Evolutionary conservation across 2,888 invertebrate genomes (phyloP).

Genomic region (Coelinius sp.): DNA sequence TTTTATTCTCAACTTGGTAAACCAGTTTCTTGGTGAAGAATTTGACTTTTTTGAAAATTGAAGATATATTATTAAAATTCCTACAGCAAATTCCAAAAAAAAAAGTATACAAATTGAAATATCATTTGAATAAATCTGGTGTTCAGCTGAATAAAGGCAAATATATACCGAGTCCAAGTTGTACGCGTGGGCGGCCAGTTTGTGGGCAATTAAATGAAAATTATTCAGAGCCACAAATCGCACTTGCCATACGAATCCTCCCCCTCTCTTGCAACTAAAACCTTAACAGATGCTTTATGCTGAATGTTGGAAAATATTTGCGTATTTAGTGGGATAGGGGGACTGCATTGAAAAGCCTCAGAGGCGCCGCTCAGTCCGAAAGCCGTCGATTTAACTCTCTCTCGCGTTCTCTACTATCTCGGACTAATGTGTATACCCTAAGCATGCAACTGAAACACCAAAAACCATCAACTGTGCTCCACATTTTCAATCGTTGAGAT

Average conservation of each 20-base stretch:
- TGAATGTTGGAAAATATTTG: background rate
- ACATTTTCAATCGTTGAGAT: conserved; percentile 14
- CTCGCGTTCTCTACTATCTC: background rate
- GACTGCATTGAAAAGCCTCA: background rate
- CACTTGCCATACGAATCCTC: background rate
- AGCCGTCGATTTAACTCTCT: background rate
- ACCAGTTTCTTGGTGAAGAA: too few species aligned
- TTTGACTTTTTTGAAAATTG: too few species aligned
- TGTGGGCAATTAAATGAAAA: conserved; percentile 21
- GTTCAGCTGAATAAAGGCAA: background rate
- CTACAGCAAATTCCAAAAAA: background rate
- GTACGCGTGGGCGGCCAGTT: conserved; percentile 19
- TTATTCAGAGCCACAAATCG: conserved; percentile 13
- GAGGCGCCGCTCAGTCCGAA: conserved; percentile 1
- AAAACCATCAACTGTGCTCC: conserved; percentile 5
- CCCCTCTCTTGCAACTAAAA: background rate
- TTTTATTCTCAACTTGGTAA: too few species aligned
- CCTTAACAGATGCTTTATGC: background rate
- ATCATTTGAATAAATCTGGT: background rate
- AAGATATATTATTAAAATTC: too few species aligned
- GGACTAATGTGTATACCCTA: background rate
- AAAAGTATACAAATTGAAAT: background rate
- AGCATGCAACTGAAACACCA: background rate
- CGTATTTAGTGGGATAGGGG: background rate
- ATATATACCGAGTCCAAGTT: background rate